phyloP scores from a whole-genome alignment of 2,113 vertebrate genomes.

The Calidris pygmaea region DNA sequence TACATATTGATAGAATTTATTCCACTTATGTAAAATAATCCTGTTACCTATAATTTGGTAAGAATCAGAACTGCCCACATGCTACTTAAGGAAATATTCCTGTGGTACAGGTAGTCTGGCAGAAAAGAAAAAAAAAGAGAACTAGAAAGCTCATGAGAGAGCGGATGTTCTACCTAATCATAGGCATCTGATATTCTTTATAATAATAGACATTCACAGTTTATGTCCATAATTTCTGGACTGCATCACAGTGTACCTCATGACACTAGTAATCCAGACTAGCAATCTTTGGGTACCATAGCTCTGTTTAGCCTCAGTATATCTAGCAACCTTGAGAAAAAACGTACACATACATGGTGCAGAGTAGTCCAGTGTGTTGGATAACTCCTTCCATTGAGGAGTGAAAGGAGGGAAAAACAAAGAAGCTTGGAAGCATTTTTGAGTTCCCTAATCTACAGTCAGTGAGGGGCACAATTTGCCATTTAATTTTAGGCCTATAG shows the following conservation, averaged over 20 bases:
- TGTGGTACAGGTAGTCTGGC: background rate
- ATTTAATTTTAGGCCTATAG: background rate
- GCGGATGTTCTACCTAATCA: background rate
- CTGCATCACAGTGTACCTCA: background rate
- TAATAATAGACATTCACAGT: background rate
- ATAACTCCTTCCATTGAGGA: background rate
- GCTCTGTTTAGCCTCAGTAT: background rate
- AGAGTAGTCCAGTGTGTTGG: background rate
- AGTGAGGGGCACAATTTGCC: background rate
- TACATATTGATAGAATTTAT: background rate
- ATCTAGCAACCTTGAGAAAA: background rate
- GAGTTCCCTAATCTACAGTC: background rate
- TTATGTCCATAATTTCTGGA: background rate
- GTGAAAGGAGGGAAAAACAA: background rate
- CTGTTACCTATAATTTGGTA: background rate
- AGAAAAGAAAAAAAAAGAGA: background rate
- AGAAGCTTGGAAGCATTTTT: background rate
- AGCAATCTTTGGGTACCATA: background rate
- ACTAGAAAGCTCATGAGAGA: fast-evolving
- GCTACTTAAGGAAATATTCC: background rate
- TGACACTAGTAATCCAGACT: background rate
- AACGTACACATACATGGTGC: fast-evolving
- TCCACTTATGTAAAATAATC: background rate
- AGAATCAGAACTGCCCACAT: background rate
- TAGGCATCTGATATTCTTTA: background rate